A percentile compares a stretch with the other conserved stretches of the same genome.
Conservation (phyloP, 1,140 invertebrate species). For the Paralvinella palmiformis region DNA sequence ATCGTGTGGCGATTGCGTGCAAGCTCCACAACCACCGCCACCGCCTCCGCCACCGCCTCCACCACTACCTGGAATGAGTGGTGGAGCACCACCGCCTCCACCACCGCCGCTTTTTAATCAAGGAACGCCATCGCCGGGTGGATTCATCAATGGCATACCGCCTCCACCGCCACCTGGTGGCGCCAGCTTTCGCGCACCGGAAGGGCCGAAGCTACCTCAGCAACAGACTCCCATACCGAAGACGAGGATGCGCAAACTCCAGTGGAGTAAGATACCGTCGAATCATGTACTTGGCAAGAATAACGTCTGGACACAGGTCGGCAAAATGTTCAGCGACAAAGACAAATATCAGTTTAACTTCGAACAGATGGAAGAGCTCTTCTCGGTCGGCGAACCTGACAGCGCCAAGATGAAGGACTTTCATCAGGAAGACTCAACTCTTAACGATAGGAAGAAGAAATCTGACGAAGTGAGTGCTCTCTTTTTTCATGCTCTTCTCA, state of each 20-base stretch:
- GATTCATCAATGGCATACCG: too few relatives aligned
- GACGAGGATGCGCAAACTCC: conserved; percentile 39
- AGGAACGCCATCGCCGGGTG: conserved; percentile 47
- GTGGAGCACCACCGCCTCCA: conserved; percentile 20
- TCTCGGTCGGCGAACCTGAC: conserved; percentile 28
- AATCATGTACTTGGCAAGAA: conserved; percentile 36
- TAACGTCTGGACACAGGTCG: conserved; percentile 28
- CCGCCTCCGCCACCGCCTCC: conserved; percentile 36
- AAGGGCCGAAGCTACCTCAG: conserved; percentile 32
- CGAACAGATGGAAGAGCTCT: conserved; percentile 40
- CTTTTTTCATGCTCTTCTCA: too few relatives aligned
- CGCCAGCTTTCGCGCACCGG: not conserved
- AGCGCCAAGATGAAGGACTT: conserved; percentile 28
- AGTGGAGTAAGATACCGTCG: conserved; percentile 46
- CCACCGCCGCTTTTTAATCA: conserved; percentile 50
- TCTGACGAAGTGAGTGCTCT: conserved; percentile 5
- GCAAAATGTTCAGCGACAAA: not conserved
- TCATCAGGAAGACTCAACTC: conserved; percentile 38
- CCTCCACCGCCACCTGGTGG: conserved; percentile 25
- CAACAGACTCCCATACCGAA: conserved; percentile 42
- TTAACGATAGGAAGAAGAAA: conserved; percentile 41
- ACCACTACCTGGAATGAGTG: conserved; percentile 44
- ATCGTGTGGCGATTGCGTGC: conserved; percentile 2
- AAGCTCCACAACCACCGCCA: conserved; percentile 9
- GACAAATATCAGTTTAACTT: conserved; percentile 43